phyloP scores from a whole-genome alignment of 2,113 vertebrate genomes.

The Pitta sordida region DNA sequence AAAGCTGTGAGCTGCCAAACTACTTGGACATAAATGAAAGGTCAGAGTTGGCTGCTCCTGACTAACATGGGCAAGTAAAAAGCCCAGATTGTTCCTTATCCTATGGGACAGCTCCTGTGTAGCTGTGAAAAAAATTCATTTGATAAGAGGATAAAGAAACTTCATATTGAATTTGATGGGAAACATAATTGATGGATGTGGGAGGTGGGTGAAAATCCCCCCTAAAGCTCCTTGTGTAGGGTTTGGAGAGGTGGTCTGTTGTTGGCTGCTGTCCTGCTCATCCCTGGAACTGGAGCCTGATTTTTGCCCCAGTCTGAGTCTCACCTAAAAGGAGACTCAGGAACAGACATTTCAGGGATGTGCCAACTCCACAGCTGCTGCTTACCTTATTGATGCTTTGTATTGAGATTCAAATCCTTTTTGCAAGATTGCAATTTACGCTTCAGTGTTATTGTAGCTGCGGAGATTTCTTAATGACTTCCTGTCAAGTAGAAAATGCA shows the following conservation, averaged over 20 bases:
- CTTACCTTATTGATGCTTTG: not conserved
- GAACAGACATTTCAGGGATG: not conserved
- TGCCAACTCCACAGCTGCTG: not conserved
- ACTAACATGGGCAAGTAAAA: not conserved
- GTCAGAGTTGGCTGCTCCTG: not conserved
- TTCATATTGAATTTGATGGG: not conserved
- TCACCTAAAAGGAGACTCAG: not conserved
- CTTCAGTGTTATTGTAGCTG: constrained; percentile 33
- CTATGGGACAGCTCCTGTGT: not conserved
- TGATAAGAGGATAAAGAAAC: not conserved
- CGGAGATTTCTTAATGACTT: constrained; percentile 31
- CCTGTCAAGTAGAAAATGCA: constrained; percentile 20
- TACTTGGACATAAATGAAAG: not conserved
- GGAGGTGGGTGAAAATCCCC: not conserved
- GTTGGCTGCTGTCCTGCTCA: not conserved
- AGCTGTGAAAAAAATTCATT: not conserved
- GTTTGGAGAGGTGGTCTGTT: accelerated
- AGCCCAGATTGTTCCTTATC: not conserved
- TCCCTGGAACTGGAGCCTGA: not conserved
- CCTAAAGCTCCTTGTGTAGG: not conserved
- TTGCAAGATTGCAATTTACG: constrained; percentile 53
- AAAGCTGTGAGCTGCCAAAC: not conserved
- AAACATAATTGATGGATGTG: accelerated
- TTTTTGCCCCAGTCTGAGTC: not conserved
- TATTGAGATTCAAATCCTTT: constrained; percentile 52